Base-by-base conservation (phyloP, 2,113 vertebrate species). In the Arothron firmamentum region DNA sequence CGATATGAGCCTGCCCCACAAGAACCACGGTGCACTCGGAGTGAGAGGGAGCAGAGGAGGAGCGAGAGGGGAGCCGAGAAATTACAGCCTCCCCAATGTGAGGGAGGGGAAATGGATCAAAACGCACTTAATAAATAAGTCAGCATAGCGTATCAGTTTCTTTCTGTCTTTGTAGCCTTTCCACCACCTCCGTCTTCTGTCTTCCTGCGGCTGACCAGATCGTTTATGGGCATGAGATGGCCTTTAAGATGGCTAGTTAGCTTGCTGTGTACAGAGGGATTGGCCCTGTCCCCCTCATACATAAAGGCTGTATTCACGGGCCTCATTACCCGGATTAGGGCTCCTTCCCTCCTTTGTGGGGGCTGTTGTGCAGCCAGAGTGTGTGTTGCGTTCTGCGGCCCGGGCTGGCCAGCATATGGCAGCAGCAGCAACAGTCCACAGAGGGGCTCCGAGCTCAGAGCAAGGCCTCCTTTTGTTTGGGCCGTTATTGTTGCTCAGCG, bases 401-500 rank as follows among this genome's bases (percentile, higher is more conserved):
- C 52, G 85, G 80, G 79, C 87, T 88, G 89, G 91, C 92, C 92
- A 94, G 89, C 95, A 99, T 97, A 99, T 99, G 97, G 93, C 90
- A 84, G 88, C 85, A 90, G 91, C 92, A 85, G 89, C 92, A 83
- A 83, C 93, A 89, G 88, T 92, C 92, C 81, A 87, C 91, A 65
- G 70, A 85, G 82, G 81, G 79, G 66, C 82, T 77, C 79, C 65
- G 72, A 41, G 78, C 85, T 81, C 85, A 70, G 85, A 81, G 87
- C 78, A 75, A 90, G 89, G 87, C 89, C 87, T 88, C 91, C 94
- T 92, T 98, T 98, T 97, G 94, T 98, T 92, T 92, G 81, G 93
- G 88, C 90, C 82, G 92, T 94, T 95, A 96, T 98, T 97, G 95
- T 97, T 95, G 83, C 79, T 77, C 87, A 85, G 90, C 92, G 94